Evolutionary conservation across 2,888 invertebrate species (phyloP).

Genomic region (Labia minor): DNA sequence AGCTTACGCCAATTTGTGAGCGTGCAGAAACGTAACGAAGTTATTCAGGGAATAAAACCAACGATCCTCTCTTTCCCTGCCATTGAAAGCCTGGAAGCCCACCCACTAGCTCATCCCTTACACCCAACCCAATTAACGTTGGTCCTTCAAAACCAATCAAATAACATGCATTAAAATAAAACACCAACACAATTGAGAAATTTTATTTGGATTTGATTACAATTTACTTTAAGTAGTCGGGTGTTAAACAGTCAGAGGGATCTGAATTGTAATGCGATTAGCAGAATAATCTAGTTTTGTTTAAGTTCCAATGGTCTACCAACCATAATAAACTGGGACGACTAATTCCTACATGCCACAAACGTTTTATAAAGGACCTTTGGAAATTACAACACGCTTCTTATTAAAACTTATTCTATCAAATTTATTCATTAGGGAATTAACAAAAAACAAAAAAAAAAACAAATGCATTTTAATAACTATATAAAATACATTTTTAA

Average conservation of each 20-base stretch:
- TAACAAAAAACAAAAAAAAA: too few species aligned
- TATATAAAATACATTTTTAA: too few species aligned
- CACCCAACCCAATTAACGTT: not conserved
- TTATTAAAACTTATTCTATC: too few species aligned
- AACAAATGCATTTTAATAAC: too few species aligned
- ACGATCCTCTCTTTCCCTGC: not conserved
- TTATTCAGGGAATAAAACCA: conserved; percentile 1
- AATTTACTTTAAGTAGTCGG: not conserved
- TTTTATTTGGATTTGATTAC: conserved; percentile 3
- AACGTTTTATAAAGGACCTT: not conserved
- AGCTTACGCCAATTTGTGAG: conserved; percentile 4
- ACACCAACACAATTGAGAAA: not conserved
- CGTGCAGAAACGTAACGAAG: conserved; percentile 13
- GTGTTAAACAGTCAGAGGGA: not conserved
- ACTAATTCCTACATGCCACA: conserved; percentile 1
- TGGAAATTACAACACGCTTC: not conserved
- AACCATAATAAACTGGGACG: not conserved
- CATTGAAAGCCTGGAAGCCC: not conserved
- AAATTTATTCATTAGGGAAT: too few species aligned
- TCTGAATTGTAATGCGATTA: conserved; percentile 6
- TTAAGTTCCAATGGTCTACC: not conserved
- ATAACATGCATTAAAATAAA: not conserved
- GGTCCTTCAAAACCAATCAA: not conserved
- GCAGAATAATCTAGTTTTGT: not conserved
- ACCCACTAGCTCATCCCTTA: not conserved